Evolutionary conservation across 2,113 vertebrate genomes (phyloP).

Genomic region (Hystrix brachyura): DNA sequence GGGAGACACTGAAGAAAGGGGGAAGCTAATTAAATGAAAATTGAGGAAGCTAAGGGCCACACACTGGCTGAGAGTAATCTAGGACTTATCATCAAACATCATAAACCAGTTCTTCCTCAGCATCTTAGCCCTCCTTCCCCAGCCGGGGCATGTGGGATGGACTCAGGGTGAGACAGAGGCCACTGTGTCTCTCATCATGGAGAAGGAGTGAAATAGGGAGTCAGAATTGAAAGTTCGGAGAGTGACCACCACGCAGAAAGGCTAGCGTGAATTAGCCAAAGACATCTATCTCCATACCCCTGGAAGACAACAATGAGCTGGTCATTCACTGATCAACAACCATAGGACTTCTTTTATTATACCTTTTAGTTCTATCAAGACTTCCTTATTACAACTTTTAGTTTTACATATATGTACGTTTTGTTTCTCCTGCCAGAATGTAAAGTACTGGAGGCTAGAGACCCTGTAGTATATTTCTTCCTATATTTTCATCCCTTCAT

Average conservation of each 20-base stretch:
- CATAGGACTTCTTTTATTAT: neutral
- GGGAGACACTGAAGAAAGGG: constrained; percentile 61
- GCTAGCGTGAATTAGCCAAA: neutral
- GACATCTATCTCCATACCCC: neutral
- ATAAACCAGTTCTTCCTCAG: constrained; percentile 37
- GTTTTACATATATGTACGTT: neutral
- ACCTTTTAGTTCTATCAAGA: neutral
- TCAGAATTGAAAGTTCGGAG: neutral
- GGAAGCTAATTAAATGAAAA: constrained; percentile 74
- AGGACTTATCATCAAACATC: constrained; percentile 46
- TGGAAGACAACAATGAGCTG: neutral
- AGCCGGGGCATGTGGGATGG: neutral
- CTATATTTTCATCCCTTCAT: neutral
- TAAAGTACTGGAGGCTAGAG: neutral
- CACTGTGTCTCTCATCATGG: neutral
- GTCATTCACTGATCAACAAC: neutral
- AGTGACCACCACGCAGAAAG: neutral
- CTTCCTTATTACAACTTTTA: neutral
- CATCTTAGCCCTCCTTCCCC: neutral
- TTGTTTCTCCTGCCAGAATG: neutral
- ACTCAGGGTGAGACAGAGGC: neutral
- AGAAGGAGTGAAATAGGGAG: neutral
- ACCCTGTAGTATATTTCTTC: neutral
- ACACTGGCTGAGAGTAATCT: neutral
- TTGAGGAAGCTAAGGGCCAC: constrained; percentile 75